Base-by-base conservation (phyloP, 92 coral and sea anemone genomes). In the Palythoa grandiflora region DNA sequence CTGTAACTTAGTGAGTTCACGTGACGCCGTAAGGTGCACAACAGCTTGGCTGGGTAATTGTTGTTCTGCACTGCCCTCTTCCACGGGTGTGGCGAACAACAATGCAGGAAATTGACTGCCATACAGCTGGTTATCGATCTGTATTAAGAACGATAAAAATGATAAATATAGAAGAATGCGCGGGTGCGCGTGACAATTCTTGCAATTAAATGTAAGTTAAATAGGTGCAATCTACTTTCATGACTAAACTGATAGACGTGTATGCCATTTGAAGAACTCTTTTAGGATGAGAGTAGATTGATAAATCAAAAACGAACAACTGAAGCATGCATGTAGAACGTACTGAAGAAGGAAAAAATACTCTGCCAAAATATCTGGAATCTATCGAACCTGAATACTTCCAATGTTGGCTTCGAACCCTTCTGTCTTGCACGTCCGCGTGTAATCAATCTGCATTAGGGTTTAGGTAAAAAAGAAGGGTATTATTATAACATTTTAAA, bases 351-450 rank as follows among this genome's bases (percentile, higher is more conserved):
- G 15, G 10, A 21, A 10, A 35, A 77, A 35, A 5, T 61, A 52
- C 14, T 20, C 16, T 12, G 75, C 17, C 75, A 11, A 70, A 70
- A 35, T 70, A 3, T 37, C 40, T 12, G 15, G 14, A 70, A 17
- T 70, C 47, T 5, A 40, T 85, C 94, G 36, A 20, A 96, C 99
- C 98, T 96, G 99, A 51, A 97, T 89, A 76, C 94, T 93, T 17
- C 99, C 99, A 48, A 97, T 93, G 63, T 86, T 93, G 36, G 93
- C 93, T 71, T 97, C 99, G n/a, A 97, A 83, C 2, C 90, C 91
- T 84, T 96, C 97, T 0, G 77, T 73, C 74, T 93, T 94, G 4
- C 95, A 81, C 1, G 94, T 97, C 68, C 95, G 90, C 55, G 93
- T 65, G 80, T 93, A 97, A 81, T 97, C 99, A 76, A 97, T 91